phyloP scores from a whole-genome alignment of 1,140 invertebrate genomes.

The Heliconius congener region DNA sequence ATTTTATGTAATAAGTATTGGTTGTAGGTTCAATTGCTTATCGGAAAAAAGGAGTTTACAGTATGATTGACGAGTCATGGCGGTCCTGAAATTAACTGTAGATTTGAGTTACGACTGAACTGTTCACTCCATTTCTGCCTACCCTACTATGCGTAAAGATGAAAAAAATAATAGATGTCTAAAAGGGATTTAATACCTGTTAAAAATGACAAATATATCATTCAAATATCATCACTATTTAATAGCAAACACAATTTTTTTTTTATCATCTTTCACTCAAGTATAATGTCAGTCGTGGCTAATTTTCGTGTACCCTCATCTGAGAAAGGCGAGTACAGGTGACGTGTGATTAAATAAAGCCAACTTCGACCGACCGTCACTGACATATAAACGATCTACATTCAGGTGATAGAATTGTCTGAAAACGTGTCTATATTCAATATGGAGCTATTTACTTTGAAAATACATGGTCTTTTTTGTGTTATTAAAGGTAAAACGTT shows the following conservation, averaged over 20 bases:
- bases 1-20: too few relatives aligned
- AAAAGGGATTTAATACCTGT: too few relatives aligned
- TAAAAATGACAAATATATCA: too few relatives aligned
- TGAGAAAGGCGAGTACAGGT: conserved; percentile 32
- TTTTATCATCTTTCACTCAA: neutral
- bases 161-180: too few relatives aligned
- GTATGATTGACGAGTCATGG: too few relatives aligned
- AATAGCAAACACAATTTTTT: neutral
- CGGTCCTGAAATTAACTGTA: too few relatives aligned
- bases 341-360: conserved; percentile 40
- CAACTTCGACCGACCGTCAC: conserved; percentile 2
- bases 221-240: neutral
- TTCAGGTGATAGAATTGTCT: conserved; percentile 32
- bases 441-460: conserved; percentile 18
- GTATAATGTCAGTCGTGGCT: neutral
- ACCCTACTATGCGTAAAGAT: too few relatives aligned
- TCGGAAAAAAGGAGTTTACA: too few relatives aligned
- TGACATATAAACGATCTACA: neutral
- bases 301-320: conserved; percentile 34
- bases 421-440: conserved; percentile 10
- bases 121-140: too few relatives aligned
- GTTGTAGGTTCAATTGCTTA: too few relatives aligned
- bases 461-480: conserved; percentile 14
- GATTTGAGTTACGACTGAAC: too few relatives aligned
- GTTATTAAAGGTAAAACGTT: neutral